Evolutionary conservation across 1,140 invertebrate genomes (phyloP).

Genomic region (Drosophila kurseongensis): DNA sequence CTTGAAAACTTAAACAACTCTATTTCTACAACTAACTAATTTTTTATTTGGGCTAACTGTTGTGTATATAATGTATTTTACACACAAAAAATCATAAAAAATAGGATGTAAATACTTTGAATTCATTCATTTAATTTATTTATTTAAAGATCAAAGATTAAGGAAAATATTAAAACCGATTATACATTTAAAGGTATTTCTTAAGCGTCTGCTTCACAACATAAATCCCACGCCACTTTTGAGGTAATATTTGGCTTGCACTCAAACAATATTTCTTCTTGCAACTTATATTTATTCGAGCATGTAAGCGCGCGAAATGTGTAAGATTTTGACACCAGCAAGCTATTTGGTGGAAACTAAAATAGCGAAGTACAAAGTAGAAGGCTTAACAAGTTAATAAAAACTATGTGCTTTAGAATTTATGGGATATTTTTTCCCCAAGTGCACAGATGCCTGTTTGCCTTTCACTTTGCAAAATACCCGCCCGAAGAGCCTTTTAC

Average conservation of each 20-base stretch:
- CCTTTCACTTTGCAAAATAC: slow-evolving; percentile 71
- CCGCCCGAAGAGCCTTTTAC: slow-evolving; percentile 44
- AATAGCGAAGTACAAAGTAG: neutral
- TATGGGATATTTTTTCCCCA: slow-evolving; percentile 3
- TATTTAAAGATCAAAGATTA: neutral
- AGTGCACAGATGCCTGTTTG: slow-evolving; percentile 26
- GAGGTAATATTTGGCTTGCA: neutral
- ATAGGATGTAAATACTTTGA: too few relatives aligned
- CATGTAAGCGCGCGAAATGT: neutral
- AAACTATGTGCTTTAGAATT: slow-evolving; percentile 21
- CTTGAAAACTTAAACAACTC: too few relatives aligned
- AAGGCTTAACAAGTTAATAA: neutral
- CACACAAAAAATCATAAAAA: too few relatives aligned
- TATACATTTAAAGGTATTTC: neutral
- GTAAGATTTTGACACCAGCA: neutral
- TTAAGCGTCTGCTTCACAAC: neutral
- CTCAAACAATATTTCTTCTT: neutral
- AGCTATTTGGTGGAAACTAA: neutral
- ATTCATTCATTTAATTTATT: too few relatives aligned
- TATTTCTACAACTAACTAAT: too few relatives aligned
- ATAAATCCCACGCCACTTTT: neutral
- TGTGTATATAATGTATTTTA: too few relatives aligned
- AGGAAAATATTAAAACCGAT: neutral
- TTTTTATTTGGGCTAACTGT: too few relatives aligned
- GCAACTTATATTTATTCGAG: neutral